Conservation (phyloP, 2,797 vertebrate genomes). For the Sebastes nivosus region DNA sequence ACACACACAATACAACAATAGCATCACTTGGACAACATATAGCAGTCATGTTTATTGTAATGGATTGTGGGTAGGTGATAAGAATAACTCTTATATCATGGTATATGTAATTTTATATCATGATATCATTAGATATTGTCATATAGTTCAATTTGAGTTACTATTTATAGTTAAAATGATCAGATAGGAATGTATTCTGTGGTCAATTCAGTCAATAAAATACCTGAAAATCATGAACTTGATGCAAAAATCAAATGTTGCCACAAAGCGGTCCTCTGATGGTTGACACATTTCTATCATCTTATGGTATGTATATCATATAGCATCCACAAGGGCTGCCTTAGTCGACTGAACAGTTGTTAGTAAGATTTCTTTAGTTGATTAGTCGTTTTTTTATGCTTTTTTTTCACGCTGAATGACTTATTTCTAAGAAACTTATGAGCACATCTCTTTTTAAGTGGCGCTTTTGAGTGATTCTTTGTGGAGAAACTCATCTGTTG, state of each 20-base stretch:
- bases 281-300: neutral
- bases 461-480: no score
- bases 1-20: neutral
- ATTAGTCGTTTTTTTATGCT: no score
- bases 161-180: neutral
- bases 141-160: neutral
- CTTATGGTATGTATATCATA: neutral
- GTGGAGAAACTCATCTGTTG: no score
- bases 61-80: neutral
- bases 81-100: neutral
- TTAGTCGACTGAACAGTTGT: no score
- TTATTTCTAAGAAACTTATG: no score
- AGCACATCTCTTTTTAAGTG: no score
- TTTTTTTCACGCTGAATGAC: no score
- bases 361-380: no score
- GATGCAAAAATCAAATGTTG: neutral
- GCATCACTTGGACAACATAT: neutral
- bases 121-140: neutral
- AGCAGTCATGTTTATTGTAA: neutral
- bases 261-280: neutral
- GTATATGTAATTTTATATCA: no score
- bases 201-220: neutral
- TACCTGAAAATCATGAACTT: no score
- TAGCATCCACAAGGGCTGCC: no score
- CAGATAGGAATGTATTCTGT: neutral